A percentile compares a stretch with the other conserved stretches of the same genome.
Evolutionary conservation across 2,888 invertebrate species (phyloP).

Genomic region (Brassicogethes aeneus): DNA sequence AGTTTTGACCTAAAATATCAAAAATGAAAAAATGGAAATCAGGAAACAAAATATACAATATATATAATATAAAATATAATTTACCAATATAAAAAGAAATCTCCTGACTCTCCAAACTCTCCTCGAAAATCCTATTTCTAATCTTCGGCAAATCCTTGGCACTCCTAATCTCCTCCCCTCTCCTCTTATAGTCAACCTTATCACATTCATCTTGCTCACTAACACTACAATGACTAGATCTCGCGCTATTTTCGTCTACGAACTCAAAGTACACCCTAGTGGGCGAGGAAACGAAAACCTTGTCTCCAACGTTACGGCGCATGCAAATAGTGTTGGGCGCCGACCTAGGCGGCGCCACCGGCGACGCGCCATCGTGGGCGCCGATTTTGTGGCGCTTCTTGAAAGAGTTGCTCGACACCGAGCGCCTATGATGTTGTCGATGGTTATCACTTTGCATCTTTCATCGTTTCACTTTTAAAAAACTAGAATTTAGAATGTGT

Average conservation of each 20-base stretch:
- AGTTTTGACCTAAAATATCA: no score
- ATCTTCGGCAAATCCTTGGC: constrained; percentile 29
- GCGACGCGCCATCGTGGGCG: constrained; percentile 16
- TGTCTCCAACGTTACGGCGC: constrained; percentile 51
- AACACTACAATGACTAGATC: constrained; percentile 6
- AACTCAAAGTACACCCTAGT: constrained; percentile 45
- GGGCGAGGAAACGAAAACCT: constrained; percentile 50
- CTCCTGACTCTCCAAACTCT: constrained; percentile 35
- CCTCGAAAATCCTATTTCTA: constrained; percentile 31
- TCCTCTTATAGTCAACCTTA: constrained; percentile 14
- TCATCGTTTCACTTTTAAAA: constrained; percentile 6
- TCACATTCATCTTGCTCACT: constrained; percentile 13
- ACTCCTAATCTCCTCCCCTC: constrained; percentile 20
- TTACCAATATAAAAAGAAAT: constrained; percentile 37
- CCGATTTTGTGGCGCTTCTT: constrained; percentile 9
- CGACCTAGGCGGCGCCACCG: constrained; percentile 40
- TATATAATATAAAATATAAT: no score
- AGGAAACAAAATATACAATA: no score
- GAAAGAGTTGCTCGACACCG: constrained; percentile 15
- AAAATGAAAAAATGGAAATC: no score
- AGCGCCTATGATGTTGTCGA: constrained; percentile 16
- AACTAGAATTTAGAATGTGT: no score
- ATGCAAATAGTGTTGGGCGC: constrained; percentile 44
- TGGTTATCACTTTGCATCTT: constrained; percentile 15
- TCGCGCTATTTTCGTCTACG: constrained; percentile 22